Conservation (phyloP, 2,797 vertebrate species). For the Cossypha caffra region DNA sequence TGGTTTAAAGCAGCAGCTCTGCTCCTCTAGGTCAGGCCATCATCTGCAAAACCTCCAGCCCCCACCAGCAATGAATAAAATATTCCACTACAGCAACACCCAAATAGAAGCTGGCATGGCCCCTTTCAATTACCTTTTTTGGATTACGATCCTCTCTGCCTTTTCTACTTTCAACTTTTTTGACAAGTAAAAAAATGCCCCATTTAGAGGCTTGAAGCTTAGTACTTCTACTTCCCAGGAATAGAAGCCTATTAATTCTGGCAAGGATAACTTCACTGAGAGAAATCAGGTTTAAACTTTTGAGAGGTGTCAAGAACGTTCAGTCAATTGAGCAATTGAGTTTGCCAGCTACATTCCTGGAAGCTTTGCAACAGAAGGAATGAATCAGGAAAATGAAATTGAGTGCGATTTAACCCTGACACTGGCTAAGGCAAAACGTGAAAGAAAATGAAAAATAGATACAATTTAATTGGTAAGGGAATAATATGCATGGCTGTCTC, state of each 20-base stretch:
- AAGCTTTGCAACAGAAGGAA: conserved; percentile 34
- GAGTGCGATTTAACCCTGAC: background rate
- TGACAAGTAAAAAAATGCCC: background rate
- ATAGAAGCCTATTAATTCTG: background rate
- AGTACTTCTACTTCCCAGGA: background rate
- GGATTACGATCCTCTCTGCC: background rate
- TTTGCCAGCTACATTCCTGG: background rate
- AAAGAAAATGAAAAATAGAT: background rate
- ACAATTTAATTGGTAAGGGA: background rate
- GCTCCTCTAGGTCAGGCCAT: background rate
- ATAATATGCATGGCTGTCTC: background rate
- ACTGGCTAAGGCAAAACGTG: background rate
- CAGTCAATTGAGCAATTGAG: background rate
- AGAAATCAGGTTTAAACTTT: conserved; percentile 4
- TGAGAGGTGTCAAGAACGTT: conserved; percentile 17
- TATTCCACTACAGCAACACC: background rate
- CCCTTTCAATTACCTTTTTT: background rate
- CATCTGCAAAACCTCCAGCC: background rate
- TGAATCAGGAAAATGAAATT: conserved; percentile 17
- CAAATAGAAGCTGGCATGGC: background rate
- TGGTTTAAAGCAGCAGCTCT: background rate
- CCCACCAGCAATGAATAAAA: background rate
- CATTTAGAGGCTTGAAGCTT: background rate
- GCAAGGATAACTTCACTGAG: background rate
- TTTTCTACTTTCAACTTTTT: background rate